Evolutionary conservation across 2,888 invertebrate species (phyloP).

Genomic region (Stegophylla sp.): DNA sequence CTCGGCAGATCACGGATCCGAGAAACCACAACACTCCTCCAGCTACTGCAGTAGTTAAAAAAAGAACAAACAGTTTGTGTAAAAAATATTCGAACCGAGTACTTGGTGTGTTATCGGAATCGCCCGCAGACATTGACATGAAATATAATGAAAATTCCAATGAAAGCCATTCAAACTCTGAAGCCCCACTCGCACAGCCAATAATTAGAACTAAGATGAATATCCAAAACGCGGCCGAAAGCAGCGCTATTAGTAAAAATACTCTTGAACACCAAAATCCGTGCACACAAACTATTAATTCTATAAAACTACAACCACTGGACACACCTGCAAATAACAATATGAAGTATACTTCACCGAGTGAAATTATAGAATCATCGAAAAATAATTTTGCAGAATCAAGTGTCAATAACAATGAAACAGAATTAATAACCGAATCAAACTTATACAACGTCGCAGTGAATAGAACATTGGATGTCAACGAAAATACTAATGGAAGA

Average conservation of each 20-base stretch:
- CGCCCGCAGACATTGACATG: neutral
- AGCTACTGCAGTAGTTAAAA: neutral
- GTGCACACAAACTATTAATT: too few relatives aligned
- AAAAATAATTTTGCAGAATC: neutral
- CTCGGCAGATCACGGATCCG: neutral
- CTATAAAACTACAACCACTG: neutral
- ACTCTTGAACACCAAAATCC: neutral
- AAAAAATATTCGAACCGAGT: constrained; percentile 18
- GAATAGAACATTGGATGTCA: neutral
- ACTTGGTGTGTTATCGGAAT: neutral
- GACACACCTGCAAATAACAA: neutral
- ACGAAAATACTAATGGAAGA: neutral
- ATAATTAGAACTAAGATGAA: neutral
- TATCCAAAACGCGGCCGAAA: constrained; percentile 10
- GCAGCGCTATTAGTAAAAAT: neutral
- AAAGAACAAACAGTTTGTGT: neutral
- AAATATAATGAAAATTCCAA: neutral
- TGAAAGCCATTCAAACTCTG: neutral
- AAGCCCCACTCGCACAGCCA: constrained; percentile 7
- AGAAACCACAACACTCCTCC: neutral
- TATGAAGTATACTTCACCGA: neutral
- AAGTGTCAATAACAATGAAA: neutral
- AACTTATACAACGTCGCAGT: neutral
- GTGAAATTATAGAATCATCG: neutral
- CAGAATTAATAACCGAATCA: neutral